phyloP scores from a whole-genome alignment of 1,140 invertebrate species.

The Hypsibius dujardini region DNA sequence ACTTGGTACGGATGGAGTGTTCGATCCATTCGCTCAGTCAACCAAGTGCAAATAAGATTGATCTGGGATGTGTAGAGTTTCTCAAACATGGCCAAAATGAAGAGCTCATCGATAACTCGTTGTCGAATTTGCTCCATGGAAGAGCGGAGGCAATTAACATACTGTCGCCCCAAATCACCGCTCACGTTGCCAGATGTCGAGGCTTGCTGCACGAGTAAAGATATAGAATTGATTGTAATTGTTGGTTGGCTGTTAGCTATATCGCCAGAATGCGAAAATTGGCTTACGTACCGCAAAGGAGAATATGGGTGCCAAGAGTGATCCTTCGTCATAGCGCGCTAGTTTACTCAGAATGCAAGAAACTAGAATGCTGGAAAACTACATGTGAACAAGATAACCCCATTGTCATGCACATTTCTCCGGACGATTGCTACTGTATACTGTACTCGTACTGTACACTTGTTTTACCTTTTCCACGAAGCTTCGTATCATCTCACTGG shows the following conservation, averaged over 20 bases:
- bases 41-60: conserved; percentile 79
- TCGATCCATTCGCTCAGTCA: conserved; percentile 77
- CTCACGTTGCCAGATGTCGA: conserved; percentile 24
- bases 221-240: neutral
- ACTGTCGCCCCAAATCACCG: conserved; percentile 64
- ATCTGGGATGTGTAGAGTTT: conserved; percentile 91
- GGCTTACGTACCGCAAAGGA: conserved; percentile 65
- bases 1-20: conserved; percentile 90
- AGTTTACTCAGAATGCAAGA: conserved; percentile 78
- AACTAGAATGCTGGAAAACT: conserved; percentile 76
- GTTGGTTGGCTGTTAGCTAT: neutral
- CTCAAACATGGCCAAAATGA: conserved; percentile 93
- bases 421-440: conserved; percentile 7
- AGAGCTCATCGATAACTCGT: conserved; percentile 88
- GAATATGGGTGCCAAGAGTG: conserved; percentile 86
- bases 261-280: neutral
- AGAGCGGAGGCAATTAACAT: conserved; percentile 89
- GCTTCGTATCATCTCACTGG: conserved; percentile 72
- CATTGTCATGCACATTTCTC: too few relatives aligned
- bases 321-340: conserved; percentile 90
- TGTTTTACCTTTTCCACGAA: conserved; percentile 55
- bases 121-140: conserved; percentile 93
- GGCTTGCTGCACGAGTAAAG: neutral
- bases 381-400: conserved; percentile 21
- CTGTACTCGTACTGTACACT: neutral